Base-by-base conservation (phyloP, 2,888 invertebrate genomes). In the Crocallis elinguaria region DNA sequence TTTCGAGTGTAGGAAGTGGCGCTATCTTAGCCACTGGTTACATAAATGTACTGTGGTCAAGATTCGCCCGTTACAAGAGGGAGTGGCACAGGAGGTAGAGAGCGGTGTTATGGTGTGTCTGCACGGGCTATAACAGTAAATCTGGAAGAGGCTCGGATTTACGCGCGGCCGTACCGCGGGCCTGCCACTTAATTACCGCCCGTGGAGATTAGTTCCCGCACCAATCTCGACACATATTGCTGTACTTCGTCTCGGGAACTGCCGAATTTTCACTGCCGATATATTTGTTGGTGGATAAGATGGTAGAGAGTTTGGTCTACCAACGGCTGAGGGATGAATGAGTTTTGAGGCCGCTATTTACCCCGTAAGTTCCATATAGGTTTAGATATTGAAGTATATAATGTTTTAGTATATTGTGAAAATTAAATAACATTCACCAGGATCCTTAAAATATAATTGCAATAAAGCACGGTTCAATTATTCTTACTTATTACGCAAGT, bases 61-160 rank as follows among this genome's bases (percentile, higher is more conserved):
- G 43, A 41, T 13, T 30, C 12, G 25, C 11, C n/a, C n/a, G n/a
- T n/a, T n/a, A n/a, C n/a, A n/a, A n/a, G n/a, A n/a, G n/a, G n/a
- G n/a, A n/a, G 9, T 7, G 19, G 6, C 9, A 39, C 6, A 41
- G 37, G 32, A 43, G 48, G 43, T 23, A 39, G 48, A 33, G 58
- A 59, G 62, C 57, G 52, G 67, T 73, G 67, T 75, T 74, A 76
- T 73, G 71, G 77, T 72, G 75, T 73, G 74, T 77, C 83, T 82
- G 78, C 65, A 66, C 69, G 63, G 71, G 79, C 84, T 66, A 86
- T 88, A 88, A 88, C 87, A 86, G 79, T 89, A 88, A 89, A 90
- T 89, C 86, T 80, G 93, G 92, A 75, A 76, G 69, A 81, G 79
- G 74, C 72, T 72, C 66, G 73, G 86, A 83, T 86, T 87, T 87